Evolutionary conservation across 2,888 invertebrate genomes (phyloP), one percentile per base, ranked within the genome.

Genomic region (Tillus elongatus): DNA sequence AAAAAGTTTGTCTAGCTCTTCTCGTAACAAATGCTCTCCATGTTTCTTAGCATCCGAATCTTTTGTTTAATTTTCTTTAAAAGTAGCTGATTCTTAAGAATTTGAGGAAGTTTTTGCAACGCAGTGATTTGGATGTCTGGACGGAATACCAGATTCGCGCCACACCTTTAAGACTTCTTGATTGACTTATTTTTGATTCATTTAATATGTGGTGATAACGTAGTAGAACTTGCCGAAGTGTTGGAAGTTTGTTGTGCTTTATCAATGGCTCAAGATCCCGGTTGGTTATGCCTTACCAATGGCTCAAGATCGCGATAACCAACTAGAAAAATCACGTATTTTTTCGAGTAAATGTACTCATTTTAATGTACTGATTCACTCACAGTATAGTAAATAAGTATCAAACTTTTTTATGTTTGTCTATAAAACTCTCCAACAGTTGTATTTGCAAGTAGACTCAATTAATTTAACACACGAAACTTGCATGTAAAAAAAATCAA

Each of bases 371-470:
- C 24, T 19, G 6, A 8, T 19, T 19, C 24, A 19, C 24, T 19
- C 24, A 19, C 24, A 19, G n/a, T 19, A 6, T n/a, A 19, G 6
- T n/a, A 19, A 19, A 19, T 19, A 19, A 19, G 24, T 19, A 19
- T 19, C 6, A 19, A 19, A 8, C n/a, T 19, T 19, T 19, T 19
- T 19, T 8, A 19, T n/a, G 24, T 19, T 19, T 19, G 24, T 19
- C 24, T 19, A 19, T 19, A 19, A 19, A 19, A 19, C 24, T 19
- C 24, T 19, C 24, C n/a, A 19, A 19, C 24, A 19, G 24, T 19
- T 19, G 24, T 19, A 19, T 19, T 19, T 19, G 6, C n/a, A 19
- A 19, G 6, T 19, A 19, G n/a, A 19, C n/a, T 19, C n/a, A n/a
- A n/a, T n/a, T n/a, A n/a, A n/a, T n/a, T n/a, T n/a, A n/a, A n/a